These are phyloP conservation scores for Ladona fulva DNA, from an alignment of 1,140 invertebrate genomes.

Conservation along the genomic window DNA sequence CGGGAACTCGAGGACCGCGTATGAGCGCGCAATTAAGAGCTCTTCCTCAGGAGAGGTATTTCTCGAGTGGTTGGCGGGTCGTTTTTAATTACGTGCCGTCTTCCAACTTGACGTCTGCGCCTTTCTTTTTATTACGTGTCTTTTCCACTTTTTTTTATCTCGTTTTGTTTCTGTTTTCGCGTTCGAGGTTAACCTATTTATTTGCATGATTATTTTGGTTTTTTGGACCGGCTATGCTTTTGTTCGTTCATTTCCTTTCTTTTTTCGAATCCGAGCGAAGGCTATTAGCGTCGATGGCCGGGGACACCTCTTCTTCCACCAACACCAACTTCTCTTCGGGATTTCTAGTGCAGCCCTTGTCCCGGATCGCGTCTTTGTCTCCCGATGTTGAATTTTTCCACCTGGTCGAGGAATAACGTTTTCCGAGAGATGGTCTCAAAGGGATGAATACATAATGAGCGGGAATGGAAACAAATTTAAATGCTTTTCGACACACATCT, in stretches of 20 bases:
- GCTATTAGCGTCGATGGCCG: background rate
- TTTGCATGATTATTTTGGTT: background rate
- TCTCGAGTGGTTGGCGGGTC: background rate
- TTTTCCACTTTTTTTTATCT: background rate
- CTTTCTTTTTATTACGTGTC: background rate
- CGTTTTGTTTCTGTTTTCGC: background rate
- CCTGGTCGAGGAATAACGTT: no score
- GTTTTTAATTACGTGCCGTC: background rate
- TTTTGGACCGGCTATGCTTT: background rate
- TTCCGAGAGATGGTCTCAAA: no score
- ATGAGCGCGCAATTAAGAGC: conserved; percentile 3
- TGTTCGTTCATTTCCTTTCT: no score
- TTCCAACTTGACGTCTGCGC: background rate
- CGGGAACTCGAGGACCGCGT: background rate
- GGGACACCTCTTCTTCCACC: no score
- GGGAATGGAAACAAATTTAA: no score
- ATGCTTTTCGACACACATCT: no score
- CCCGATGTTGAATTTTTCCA: no score
- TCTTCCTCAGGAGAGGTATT: background rate
- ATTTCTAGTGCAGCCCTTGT: no score
- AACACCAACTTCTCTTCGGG: no score
- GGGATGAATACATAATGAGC: no score
- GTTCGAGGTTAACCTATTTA: background rate
- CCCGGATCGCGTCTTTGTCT: no score
- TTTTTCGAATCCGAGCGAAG: background rate